Conservation (phyloP, 37 sponge, comb jelly and placozoan genomes). For the Amphimedon queenslandica region DNA sequence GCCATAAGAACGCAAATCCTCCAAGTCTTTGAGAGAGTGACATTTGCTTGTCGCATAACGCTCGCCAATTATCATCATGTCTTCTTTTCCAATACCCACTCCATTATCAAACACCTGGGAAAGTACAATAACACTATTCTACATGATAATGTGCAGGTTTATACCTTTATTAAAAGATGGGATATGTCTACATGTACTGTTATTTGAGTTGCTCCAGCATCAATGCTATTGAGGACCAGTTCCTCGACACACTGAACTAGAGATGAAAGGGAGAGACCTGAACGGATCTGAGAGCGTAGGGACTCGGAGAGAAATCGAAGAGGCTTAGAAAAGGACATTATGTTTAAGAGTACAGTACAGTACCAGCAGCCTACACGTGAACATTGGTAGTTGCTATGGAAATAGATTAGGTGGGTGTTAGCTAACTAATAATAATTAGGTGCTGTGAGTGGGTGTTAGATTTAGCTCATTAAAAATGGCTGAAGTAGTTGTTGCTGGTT, state of each 20-base stretch:
- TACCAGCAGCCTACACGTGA: too few relatives aligned
- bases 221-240: constrained; percentile 84
- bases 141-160: not conserved
- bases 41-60: constrained; percentile 64
- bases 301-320: constrained; percentile 27
- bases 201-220: constrained; percentile 67
- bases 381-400: too few relatives aligned
- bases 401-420: too few relatives aligned
- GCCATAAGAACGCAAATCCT: constrained; percentile 25
- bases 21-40: constrained; percentile 31
- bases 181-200: constrained; percentile 56
- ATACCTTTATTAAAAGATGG: constrained; percentile 41
- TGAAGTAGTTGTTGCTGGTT: too few relatives aligned
- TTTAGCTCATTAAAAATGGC: too few relatives aligned
- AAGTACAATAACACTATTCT: not conserved
- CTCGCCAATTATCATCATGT: constrained; percentile 52
- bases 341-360: too few relatives aligned
- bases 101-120: constrained; percentile 68
- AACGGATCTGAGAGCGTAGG: constrained; percentile 35
- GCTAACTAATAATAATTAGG: too few relatives aligned
- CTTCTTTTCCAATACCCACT: constrained; percentile 31
- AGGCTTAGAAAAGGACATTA: too few relatives aligned
- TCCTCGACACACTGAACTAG: constrained; percentile 64
- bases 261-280: constrained; percentile 38
- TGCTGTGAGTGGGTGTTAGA: too few relatives aligned